phyloP scores from a whole-genome alignment of 2,797 vertebrate species.

The Aselliscus stoliczkanus region DNA sequence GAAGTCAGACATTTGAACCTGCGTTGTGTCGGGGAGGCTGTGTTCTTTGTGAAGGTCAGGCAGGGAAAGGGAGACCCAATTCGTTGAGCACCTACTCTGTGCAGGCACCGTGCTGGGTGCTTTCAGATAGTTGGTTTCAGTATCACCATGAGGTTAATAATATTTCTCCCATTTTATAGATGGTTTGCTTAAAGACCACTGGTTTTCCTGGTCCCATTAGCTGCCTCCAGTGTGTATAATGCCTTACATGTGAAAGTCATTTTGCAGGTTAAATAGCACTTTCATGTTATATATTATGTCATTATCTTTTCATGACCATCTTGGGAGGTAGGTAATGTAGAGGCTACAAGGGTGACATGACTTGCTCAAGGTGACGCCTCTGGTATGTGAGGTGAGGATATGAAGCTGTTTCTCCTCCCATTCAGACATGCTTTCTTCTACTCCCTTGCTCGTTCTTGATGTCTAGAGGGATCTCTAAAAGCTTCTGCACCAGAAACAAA shows the following conservation, averaged over 20 bases:
- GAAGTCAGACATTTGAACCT: neutral
- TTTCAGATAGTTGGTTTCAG: neutral
- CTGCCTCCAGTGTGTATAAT: neutral
- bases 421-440: neutral
- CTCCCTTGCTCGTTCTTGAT: neutral
- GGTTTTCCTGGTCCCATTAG: neutral
- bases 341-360: neutral
- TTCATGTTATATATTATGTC: neutral
- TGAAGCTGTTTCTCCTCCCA: neutral
- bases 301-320: neutral
- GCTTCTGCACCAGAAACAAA: slow-evolving; percentile 18
- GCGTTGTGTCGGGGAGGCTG: neutral
- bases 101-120: neutral
- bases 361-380: neutral
- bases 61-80: neutral
- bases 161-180: neutral
- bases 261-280: neutral
- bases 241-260: too few relatives aligned
- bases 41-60: neutral
- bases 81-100: neutral
- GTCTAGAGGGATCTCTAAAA: neutral
- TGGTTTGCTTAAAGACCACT: neutral
- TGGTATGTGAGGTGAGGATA: neutral
- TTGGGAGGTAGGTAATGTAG: neutral
- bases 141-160: neutral